Evolutionary conservation across 2,113 vertebrate genomes (phyloP), one percentile per base, ranked within the genome.

Genomic region (Copsychus sechellarum): DNA sequence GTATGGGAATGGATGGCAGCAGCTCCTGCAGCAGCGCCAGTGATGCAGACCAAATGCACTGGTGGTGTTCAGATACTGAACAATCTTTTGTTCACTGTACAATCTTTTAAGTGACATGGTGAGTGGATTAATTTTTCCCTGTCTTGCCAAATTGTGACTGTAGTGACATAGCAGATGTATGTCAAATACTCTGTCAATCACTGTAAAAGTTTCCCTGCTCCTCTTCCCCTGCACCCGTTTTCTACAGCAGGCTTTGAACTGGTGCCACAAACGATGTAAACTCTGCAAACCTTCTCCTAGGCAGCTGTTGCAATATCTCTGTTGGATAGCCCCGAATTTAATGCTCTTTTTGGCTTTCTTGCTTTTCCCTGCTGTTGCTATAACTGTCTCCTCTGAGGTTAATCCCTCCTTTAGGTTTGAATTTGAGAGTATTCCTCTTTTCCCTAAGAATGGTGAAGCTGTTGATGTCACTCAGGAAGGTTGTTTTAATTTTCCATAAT

Each of bases 31-130:
- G 42, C 19, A 36, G 8, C 34, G 38, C 28, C 28, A 70, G 53
- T 3, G 1, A 15, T 42, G 10, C 26, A 84, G 5, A 29, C 7
- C 51, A 51, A 78, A 34, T 8, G 11, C 1, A 1, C 21, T n/a
- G 14, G 12, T 29, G 22, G 13, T 26, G 6, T 61, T 60, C 67
- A 28, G 12, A 43, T 23, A 9, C 26, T 26, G 16, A 73, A 45
- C 43, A 9, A 45, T 45, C 43, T 45, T 45, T 45, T 45, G 36
- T 53, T 18, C 25, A 56, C 6, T 42, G 5, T 28, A 22, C 7
- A 50, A 25, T 25, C 48, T 76, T n/a, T 70, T 23, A 70, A 73
- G 38, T 34, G 18, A 11, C 12, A 53, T 12, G 3, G 14, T 79
- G 43, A 81, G 60, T 9, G 11, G 2, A 60, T 84, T 71, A 43